Evolutionary conservation across 2,113 vertebrate species (phyloP), one percentile per base, ranked within the genome.

Genomic region (Ictalurus furcatus): DNA sequence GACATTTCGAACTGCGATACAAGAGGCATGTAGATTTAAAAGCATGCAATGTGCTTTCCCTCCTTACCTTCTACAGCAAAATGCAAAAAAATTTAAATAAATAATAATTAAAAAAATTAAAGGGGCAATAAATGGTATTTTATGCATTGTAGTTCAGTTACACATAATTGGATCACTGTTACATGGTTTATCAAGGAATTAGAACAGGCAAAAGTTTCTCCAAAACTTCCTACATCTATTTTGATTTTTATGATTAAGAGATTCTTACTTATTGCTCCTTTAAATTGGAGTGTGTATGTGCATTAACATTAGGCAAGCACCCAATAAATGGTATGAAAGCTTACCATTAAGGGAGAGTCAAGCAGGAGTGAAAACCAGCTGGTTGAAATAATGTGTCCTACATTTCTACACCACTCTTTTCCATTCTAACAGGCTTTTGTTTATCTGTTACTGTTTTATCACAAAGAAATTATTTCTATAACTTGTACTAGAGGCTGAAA

Each of bases 401-500:
- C 6, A 37, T 14, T 44, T 40, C 83, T 67, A 52, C 9, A n/a
- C 6, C 61, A 12, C 23, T 54, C 48, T 85, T 30, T 54, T 71
- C 52, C 84, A 71, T 30, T 81, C 44, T 71, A 54, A 69, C 67
- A 73, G 84, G 67, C 67, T 37, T 56, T 59, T 74, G 85, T 59
- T 58, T 16, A 40, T 86, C 52, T 1, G 78, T 56, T 56, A 56
- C 69, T 58, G 21, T 21, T 56, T 56, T 25, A 54, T 23, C 19
- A 3, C 73, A 3, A 40, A 28, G 56, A 67, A 48, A 28, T 6
- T 25, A 16, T 37, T 58, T 63, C 73, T 87, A 63, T 30, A 80
- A 28, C 44, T 54, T 71, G 40, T 65, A 67, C 23, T 69, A 87
- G 48, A 58, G 73, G 61, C 30, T 85, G 84, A 89, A 93, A 91